phyloP scores from a whole-genome alignment of 2,797 vertebrate genomes.

The Megaceryle alcyon region DNA sequence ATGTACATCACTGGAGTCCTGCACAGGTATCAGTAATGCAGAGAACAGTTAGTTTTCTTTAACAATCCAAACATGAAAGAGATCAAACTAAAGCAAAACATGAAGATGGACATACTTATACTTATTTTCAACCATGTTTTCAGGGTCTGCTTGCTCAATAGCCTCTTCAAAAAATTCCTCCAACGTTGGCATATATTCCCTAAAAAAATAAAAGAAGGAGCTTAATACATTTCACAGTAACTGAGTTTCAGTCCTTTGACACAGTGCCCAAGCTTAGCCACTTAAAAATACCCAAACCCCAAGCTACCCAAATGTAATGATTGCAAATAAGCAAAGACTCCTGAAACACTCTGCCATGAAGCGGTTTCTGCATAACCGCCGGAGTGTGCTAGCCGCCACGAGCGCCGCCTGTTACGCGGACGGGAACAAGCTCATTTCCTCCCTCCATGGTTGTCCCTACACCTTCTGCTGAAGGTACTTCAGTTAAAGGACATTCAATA shows the following conservation, averaged over 20 bases:
- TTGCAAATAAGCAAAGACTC: neutral
- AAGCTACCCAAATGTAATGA: neutral
- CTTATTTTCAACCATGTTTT: slow-evolving; percentile 97
- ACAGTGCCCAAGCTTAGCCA: neutral
- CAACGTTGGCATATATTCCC: slow-evolving; percentile 96
- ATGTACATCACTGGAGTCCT: neutral
- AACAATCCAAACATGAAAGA: neutral
- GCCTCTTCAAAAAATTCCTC: slow-evolving; percentile 98
- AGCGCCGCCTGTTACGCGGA: neutral
- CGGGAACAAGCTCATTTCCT: neutral
- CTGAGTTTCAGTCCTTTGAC: neutral
- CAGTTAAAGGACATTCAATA: neutral
- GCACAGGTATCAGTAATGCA: neutral
- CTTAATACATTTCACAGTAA: neutral
- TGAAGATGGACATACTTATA: slow-evolving; percentile 88
- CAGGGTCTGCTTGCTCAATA: slow-evolving; percentile 96
- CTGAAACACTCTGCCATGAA: neutral
- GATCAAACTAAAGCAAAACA: neutral
- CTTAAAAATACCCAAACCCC: rapidly evolving
- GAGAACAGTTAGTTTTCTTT: neutral
- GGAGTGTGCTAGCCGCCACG: rapidly evolving
- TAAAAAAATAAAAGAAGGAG: slow-evolving; percentile 57
- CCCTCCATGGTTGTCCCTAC: neutral
- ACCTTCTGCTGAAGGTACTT: neutral
- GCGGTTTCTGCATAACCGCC: neutral